Conservation (phyloP, 2,888 invertebrate genomes). For the Ryuthela nishihirai region DNA sequence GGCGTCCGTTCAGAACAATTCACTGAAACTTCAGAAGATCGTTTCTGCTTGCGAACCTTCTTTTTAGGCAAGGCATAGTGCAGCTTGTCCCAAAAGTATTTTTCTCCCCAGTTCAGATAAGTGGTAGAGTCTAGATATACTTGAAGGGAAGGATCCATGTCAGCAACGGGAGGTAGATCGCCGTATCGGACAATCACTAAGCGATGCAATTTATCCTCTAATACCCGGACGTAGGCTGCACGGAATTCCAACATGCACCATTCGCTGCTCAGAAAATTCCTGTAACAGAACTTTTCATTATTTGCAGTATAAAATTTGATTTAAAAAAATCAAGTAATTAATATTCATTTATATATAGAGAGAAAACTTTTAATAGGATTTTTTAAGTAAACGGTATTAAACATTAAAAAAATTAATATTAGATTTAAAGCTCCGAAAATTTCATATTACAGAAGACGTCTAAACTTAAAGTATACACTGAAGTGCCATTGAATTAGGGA, state of each 20-base stretch:
- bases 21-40: too few relatives aligned
- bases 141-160: constrained; percentile 65
- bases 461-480: too few relatives aligned
- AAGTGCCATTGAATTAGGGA: too few relatives aligned
- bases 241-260: constrained; percentile 74
- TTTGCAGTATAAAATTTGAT: neutral
- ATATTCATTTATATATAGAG: too few relatives aligned
- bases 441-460: too few relatives aligned
- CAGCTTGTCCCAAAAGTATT: constrained; percentile 76
- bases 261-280: constrained; percentile 66
- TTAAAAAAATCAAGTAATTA: neutral
- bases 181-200: constrained; percentile 69
- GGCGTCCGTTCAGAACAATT: too few relatives aligned
- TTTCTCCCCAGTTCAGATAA: constrained; percentile 75
- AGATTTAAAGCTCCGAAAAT: too few relatives aligned
- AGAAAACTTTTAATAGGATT: too few relatives aligned
- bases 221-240: constrained; percentile 65
- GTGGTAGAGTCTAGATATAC: constrained; percentile 70
- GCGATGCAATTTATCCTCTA: constrained; percentile 63
- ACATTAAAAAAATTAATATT: too few relatives aligned
- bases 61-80: constrained; percentile 63
- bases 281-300: neutral
- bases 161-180: constrained; percentile 60
- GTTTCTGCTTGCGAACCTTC: too few relatives aligned
- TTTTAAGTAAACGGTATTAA: too few relatives aligned